Base-by-base conservation (phyloP, 64 coral and sea anemone species). In the Dendronephthya gigantea region DNA sequence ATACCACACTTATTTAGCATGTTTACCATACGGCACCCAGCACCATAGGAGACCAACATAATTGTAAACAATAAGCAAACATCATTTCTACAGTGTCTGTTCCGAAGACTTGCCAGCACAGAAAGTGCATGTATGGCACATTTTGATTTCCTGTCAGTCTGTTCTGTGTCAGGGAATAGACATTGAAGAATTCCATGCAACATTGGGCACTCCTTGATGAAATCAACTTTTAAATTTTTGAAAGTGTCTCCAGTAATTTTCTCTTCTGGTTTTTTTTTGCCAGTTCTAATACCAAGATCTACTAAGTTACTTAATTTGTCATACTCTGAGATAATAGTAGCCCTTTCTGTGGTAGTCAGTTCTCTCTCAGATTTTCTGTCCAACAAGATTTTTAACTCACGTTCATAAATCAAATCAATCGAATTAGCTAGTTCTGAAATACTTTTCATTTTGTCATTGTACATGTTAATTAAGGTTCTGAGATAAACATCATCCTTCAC, bases 331-430 rank as follows among this genome's bases (percentile, higher is more conserved):
- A 74, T 34, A 75, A 87, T 68, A 40, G 36, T 48, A 13, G 5
- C 23, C 34, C 70, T 87, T 49, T 72, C 43, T 29, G 39, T 16
- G 11, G 1, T 27, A 50, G 85, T 49, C 1, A 76, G 22, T 79
- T 41, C 22, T 1, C 0, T 0, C 16, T 79, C 72, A 33, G 38
- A 17, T 35, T 31, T 9, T 7, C 1, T 50, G 7, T 45, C 40
- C 85, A 87, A 43, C 36, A 87, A 75, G 29, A 31, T 38, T 48
- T 87, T 68, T 10, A 87, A 25, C 47, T 87, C 85, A 13, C 40
- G 59, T 41, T 79, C 85, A 87, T 87, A 87, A 28, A 87, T 48
- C 16, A 68, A n/a, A 12, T 87, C 85, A 81, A 81, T 68, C 13
- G 14, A 7, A 35, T 75, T 2, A 32, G 85, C 31, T 3, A 75